Evolutionary conservation across 2,888 invertebrate genomes (phyloP).

Genomic region (Morpho helenor): DNA sequence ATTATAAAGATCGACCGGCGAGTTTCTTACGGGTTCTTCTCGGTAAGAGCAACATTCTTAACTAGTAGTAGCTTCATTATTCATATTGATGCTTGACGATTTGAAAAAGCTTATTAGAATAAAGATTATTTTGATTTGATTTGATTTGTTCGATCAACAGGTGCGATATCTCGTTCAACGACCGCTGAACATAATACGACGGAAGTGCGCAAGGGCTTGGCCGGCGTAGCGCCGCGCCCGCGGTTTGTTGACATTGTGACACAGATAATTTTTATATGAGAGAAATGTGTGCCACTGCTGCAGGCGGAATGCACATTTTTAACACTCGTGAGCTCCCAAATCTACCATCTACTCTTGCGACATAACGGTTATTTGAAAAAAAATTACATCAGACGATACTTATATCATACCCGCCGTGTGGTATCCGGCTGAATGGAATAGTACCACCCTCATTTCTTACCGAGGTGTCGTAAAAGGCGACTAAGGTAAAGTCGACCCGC

Average conservation of each 20-base stretch:
- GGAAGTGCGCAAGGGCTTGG: conserved; percentile 82
- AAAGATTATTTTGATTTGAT: too few species aligned
- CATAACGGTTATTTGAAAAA: conserved; percentile 8
- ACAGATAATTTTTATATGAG: conserved; percentile 28
- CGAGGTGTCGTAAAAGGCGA: too few species aligned
- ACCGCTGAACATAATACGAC: conserved; percentile 36
- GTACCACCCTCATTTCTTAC: too few species aligned
- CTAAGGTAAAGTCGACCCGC: too few species aligned
- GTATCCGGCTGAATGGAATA: too few species aligned
- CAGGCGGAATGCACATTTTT: conserved; percentile 36
- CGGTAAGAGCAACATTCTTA: too few species aligned
- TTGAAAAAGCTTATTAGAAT: too few species aligned
- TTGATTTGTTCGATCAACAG: neutral
- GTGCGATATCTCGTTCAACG: conserved; percentile 6
- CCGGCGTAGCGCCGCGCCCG: conserved; percentile 76
- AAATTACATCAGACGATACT: neutral
- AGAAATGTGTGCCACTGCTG: conserved; percentile 50
- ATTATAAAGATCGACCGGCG: too few species aligned
- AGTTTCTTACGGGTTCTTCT: too few species aligned
- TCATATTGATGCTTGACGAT: too few species aligned
- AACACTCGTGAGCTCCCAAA: conserved; percentile 1
- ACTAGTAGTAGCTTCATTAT: too few species aligned
- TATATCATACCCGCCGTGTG: too few species aligned
- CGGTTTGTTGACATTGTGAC: conserved; percentile 39
- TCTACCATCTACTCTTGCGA: conserved; percentile 3